These are phyloP conservation scores for Rhaphigaster nebulosa DNA, from an alignment of 2,888 invertebrate genomes.

Conservation along the genomic window DNA sequence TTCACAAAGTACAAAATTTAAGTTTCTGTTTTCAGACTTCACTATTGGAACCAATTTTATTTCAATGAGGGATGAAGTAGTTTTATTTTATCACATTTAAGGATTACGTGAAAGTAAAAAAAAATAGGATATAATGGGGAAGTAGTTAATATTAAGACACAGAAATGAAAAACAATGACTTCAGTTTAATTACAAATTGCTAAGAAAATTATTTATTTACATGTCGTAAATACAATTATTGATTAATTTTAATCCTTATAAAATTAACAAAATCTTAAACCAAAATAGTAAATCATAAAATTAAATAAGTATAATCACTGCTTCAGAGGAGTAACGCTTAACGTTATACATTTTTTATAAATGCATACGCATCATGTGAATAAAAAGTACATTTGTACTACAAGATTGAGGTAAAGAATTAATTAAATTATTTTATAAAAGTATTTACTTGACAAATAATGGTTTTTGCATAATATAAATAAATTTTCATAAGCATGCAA, in stretches of 20 bases:
- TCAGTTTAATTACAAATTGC: background rate
- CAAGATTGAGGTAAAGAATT: background rate
- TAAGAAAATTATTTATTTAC: slow-evolving; percentile 22
- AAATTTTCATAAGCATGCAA: background rate
- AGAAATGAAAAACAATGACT: background rate
- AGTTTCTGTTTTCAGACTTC: background rate
- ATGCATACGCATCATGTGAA: too few species aligned
- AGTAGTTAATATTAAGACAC: background rate
- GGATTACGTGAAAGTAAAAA: background rate
- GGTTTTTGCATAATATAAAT: background rate
- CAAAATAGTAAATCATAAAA: background rate
- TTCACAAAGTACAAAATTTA: background rate
- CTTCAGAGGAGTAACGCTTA: background rate
- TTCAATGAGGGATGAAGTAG: background rate
- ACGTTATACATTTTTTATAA: background rate
- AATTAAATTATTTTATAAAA: background rate
- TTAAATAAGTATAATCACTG: background rate
- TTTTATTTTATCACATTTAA: background rate
- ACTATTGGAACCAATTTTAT: background rate
- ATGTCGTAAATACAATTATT: background rate
- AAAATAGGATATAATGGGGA: background rate
- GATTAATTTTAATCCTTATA: background rate
- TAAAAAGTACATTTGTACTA: background rate
- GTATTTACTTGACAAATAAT: background rate
- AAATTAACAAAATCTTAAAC: slow-evolving; percentile 15